These are phyloP conservation scores for Copidosoma aretas DNA, from an alignment of 2,888 invertebrate species.

Conservation along the genomic window DNA sequence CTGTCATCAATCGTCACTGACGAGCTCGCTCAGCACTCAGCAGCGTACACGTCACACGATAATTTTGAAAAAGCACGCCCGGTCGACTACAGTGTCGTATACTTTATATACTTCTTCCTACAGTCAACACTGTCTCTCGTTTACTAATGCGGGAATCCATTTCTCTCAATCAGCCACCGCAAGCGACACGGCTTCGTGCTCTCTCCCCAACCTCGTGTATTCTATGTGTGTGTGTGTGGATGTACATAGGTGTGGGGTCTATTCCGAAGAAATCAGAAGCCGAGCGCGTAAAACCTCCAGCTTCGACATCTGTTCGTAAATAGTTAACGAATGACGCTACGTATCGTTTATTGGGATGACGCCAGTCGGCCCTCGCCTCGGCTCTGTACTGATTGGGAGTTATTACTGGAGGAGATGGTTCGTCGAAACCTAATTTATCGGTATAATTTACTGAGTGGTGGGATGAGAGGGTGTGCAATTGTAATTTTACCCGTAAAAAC, in stretches of 20 bases:
- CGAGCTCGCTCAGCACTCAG: no score
- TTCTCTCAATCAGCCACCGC: slow-evolving; percentile 39
- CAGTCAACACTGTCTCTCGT: slow-evolving; percentile 19
- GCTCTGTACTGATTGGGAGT: no score
- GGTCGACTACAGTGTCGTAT: background rate
- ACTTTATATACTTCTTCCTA: background rate
- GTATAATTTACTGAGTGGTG: no score
- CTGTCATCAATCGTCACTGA: no score
- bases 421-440: no score
- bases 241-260: background rate
- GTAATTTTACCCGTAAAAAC: no score
- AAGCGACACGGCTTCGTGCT: slow-evolving; percentile 6
- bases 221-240: no score
- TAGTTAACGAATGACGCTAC: slow-evolving; percentile 47
- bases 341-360: no score
- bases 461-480: no score
- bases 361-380: no score
- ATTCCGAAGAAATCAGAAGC: slow-evolving; percentile 45
- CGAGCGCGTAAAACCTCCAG: slow-evolving; percentile 43
- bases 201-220: slow-evolving; percentile 33
- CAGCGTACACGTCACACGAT: slow-evolving; percentile 10
- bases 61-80: slow-evolving; percentile 24
- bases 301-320: slow-evolving; percentile 52
- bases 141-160: slow-evolving; percentile 37
- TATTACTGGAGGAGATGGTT: no score